These are phyloP conservation scores for Andrena hattorfiana DNA, from an alignment of 2,888 invertebrate genomes.

Conservation along the genomic window DNA sequence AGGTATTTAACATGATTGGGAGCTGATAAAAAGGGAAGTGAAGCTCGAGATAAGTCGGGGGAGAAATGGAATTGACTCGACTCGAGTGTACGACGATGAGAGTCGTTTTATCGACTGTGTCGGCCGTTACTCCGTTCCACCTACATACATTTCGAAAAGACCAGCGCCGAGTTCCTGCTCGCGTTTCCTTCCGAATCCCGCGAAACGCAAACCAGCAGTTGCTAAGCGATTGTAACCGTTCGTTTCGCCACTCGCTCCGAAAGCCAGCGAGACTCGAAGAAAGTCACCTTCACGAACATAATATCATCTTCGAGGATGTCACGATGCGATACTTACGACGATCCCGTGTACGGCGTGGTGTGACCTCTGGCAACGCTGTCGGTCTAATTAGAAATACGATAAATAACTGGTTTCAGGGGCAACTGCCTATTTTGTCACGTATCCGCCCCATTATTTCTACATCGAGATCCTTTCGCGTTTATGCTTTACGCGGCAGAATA, in stretches of 20 bases:
- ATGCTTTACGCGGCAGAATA: not conserved
- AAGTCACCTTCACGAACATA: no score
- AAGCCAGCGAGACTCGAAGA: not conserved
- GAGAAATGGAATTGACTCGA: constrained; percentile 18
- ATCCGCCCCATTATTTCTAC: not conserved
- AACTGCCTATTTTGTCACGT: not conserved
- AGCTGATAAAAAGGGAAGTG: constrained; percentile 23
- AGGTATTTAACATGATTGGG: no score
- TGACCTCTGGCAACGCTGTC: not conserved
- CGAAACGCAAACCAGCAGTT: constrained; percentile 42
- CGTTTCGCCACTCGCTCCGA: not conserved
- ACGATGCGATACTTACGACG: not conserved
- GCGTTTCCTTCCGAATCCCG: constrained; percentile 48
- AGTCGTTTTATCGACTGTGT: constrained; percentile 78
- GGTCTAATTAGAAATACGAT: constrained; percentile 2
- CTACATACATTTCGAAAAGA: constrained; percentile 60
- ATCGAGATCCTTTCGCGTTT: not conserved
- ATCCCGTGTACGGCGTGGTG: not conserved
- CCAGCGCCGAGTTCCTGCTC: constrained; percentile 54
- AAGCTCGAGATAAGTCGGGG: constrained; percentile 7
- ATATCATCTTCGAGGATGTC: no score
- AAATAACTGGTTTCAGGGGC: not conserved
- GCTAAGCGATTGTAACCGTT: not conserved
- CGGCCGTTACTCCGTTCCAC: constrained; percentile 78
- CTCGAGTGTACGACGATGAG: constrained; percentile 45